Conservation (phyloP, 2,113 vertebrate species). For the Indri indri region DNA sequence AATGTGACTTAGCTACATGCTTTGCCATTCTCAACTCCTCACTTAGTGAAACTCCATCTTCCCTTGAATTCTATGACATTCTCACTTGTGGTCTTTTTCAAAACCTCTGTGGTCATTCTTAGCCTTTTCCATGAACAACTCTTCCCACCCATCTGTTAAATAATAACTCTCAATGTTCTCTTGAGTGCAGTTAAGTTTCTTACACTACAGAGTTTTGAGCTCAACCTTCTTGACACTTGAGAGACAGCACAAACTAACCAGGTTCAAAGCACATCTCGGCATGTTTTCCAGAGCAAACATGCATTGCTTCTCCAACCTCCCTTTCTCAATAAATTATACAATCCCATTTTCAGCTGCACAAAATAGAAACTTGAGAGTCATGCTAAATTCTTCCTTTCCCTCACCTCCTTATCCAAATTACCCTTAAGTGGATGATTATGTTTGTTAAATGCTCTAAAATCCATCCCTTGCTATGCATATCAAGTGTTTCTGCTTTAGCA, state of each 20-base stretch:
- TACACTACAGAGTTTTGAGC: neutral
- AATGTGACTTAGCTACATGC: neutral
- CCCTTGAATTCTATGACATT: neutral
- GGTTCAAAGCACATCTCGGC: neutral
- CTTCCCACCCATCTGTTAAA: neutral
- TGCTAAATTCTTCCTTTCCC: no score
- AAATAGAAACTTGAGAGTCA: neutral
- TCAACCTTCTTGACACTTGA: neutral
- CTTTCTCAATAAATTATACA: neutral
- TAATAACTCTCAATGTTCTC: neutral
- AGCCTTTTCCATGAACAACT: neutral
- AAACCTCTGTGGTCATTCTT: neutral
- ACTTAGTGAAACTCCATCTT: neutral
- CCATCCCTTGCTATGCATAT: neutral
- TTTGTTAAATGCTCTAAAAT: neutral
- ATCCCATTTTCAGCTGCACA: neutral
- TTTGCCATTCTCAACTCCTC: neutral
- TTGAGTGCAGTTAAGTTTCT: neutral
- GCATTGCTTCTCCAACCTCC: accelerated
- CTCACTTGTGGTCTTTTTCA: neutral
- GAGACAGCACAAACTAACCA: neutral
- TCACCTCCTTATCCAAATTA: neutral
- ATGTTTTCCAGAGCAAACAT: neutral
- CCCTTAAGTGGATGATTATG: neutral
- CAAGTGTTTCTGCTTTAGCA: neutral